These are phyloP conservation scores for Seriola quinqueradiata DNA, from an alignment of 2,113 vertebrate species.

Conservation along the genomic window DNA sequence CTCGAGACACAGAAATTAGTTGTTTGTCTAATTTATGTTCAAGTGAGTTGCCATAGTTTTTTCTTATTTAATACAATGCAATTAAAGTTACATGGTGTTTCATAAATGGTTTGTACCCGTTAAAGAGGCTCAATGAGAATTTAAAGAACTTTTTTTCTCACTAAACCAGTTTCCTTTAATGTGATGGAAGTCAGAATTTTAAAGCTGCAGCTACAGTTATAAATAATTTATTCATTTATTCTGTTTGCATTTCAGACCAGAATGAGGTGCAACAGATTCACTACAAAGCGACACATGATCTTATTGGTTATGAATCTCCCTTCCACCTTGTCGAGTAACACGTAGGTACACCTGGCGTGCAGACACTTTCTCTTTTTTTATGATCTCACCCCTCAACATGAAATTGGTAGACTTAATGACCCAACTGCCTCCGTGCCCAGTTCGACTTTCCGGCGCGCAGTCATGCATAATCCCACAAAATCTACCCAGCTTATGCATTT, in stretches of 20 bases:
- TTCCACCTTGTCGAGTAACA: neutral
- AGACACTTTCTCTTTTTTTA: slow-evolving; percentile 16
- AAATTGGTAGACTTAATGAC: slow-evolving; percentile 73
- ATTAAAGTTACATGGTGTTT: neutral
- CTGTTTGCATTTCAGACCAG: neutral
- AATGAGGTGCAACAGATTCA: neutral
- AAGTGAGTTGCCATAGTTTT: neutral
- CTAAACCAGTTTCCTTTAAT: neutral
- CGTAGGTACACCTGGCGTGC: neutral
- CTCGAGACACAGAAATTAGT: neutral
- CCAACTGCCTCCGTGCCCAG: slow-evolving; percentile 50
- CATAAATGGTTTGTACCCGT: neutral
- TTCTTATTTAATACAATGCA: neutral
- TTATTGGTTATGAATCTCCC: neutral
- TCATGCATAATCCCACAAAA: slow-evolving; percentile 79
- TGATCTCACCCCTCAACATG: slow-evolving; percentile 24
- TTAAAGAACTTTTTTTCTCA: neutral
- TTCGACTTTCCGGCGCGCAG: slow-evolving; percentile 43
- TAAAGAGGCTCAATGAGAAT: no score
- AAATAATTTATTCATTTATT: neutral
- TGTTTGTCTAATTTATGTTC: neutral
- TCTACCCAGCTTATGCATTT: slow-evolving; percentile 78
- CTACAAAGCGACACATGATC: neutral
- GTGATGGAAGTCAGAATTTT: neutral
- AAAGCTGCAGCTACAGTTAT: neutral